Conservation (phyloP, 2,888 invertebrate genomes). For the Drosophila hawaiiensis region DNA sequence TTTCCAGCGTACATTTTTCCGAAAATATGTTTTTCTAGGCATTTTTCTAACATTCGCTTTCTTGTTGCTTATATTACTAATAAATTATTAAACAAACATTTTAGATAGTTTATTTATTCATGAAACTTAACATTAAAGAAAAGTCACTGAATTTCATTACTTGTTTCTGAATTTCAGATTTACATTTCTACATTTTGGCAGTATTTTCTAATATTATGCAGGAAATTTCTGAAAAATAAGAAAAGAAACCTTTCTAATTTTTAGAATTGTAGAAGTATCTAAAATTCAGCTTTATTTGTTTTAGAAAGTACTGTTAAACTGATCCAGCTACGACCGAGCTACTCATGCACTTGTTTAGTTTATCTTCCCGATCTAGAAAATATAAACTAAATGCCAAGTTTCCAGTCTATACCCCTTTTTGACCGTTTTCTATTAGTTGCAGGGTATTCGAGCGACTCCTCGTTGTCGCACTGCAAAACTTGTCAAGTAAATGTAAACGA, state of each 20-base stretch:
- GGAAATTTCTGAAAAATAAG: not conserved
- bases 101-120: not conserved
- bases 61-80: not conserved
- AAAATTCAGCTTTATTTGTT: not conserved
- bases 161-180: not conserved
- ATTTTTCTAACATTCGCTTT: fast-evolving
- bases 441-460: slow-evolving; percentile 24
- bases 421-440: not conserved
- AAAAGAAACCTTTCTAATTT: not conserved
- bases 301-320: not conserved
- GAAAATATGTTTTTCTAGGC: too few species aligned
- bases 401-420: not conserved
- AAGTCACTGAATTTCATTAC: not conserved
- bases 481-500: slow-evolving; percentile 78
- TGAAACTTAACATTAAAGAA: not conserved
- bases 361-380: too few species aligned
- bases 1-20: not conserved
- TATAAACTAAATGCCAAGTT: not conserved
- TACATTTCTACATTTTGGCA: not conserved
- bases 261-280: not conserved
- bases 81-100: not conserved
- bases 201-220: not conserved
- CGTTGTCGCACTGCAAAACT: slow-evolving; percentile 67
- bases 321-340: not conserved
- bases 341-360: not conserved